phyloP scores from a whole-genome alignment of 2,113 vertebrate species.

The Sialia sialis region DNA sequence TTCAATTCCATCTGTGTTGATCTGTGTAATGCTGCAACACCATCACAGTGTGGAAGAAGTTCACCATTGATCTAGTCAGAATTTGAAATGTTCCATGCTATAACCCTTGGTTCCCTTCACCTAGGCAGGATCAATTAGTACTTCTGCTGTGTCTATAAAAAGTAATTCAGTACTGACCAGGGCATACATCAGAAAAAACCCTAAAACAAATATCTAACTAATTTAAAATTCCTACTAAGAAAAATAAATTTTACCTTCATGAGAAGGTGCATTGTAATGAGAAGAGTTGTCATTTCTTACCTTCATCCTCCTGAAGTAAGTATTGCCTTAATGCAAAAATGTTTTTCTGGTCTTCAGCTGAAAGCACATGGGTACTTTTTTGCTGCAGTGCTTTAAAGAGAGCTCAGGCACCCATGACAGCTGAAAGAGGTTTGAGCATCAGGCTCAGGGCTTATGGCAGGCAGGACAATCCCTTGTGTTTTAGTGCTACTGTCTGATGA shows the following conservation, averaged over 20 bases:
- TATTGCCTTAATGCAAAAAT: neutral
- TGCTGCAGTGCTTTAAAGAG: neutral
- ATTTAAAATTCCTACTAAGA: neutral
- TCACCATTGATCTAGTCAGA: neutral
- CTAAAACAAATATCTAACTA: neutral
- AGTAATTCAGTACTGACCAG: neutral
- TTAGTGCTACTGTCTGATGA: neutral
- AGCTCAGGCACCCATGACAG: neutral
- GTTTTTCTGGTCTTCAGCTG: neutral
- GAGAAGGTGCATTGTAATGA: neutral
- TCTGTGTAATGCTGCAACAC: neutral
- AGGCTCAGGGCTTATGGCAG: neutral
- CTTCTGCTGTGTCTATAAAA: neutral
- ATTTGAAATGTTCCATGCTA: neutral
- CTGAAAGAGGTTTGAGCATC: neutral
- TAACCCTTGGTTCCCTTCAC: neutral
- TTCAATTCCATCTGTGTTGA: neutral
- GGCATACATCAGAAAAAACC: neutral
- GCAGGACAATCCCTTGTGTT: neutral
- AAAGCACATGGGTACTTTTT: neutral
- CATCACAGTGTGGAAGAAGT: neutral
- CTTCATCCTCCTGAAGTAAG: neutral
- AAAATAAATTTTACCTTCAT: neutral
- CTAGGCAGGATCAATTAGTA: neutral
- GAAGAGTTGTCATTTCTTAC: neutral